Evolutionary conservation across 2,888 invertebrate species (phyloP), one percentile per base, ranked within the genome.

Genomic region (Napeogenes sylphis): DNA sequence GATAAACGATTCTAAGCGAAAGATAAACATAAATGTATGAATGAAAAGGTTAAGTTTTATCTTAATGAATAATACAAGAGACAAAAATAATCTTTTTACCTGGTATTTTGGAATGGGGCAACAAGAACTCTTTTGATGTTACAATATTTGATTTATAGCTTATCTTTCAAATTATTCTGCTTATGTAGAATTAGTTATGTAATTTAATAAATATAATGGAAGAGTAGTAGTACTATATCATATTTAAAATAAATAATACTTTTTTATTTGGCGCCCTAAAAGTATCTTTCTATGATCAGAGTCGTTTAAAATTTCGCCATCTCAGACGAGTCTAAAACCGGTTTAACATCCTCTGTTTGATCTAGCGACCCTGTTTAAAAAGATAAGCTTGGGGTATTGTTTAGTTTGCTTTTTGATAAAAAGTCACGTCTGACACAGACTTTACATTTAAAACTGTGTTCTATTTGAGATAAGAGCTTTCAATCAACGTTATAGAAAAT

Each of bases 321-420:
- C 64, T 59, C 69, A 67, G 59, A 69, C 61, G 67, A 55, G 62
- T 53, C 65, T n/a, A 71, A 80, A 79, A 83, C 84, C 83, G 73
- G 83, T 73, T 71, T 68, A 67, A 72, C 80, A 83, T 85, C 84
- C 72, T 70, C 69, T 85, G 81, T 87, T 85, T 84, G 80, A 75
- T 76, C 76, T 81, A 79, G 79, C 76, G 73, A 74, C 70, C 71
- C 72, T 63, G 55, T 59, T 51, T 62, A 69, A 69, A 68, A 45
- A 66, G 71, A 71, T 71, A 71, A 68, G 64, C 56, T 46, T 45
- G 64, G 65, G 62, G 65, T 66, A 58, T 58, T 47, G 62, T 62
- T 55, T 56, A 55, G 66, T 64, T 58, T 64, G 57, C 56, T 53
- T 59, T 64, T 32, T 54, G 69, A 66, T 69, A 69, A 68, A 47